phyloP scores from a whole-genome alignment of 2,113 vertebrate species.

The Barnardius zonarius region DNA sequence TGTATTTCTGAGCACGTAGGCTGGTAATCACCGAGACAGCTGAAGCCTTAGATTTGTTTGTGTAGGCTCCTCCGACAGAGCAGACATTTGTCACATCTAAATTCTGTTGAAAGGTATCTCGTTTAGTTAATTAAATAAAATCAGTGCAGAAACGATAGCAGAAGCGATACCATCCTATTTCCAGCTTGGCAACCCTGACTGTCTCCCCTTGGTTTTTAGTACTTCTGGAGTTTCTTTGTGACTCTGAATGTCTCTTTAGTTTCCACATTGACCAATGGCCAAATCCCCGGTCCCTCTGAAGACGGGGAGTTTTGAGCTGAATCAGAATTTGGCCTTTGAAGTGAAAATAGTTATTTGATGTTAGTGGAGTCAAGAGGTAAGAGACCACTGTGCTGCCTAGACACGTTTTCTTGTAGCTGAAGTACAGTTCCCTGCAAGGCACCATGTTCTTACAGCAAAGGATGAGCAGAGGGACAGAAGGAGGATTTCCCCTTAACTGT shows the following conservation, averaged over 20 bases:
- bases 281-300: neutral
- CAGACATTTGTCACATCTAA: slow-evolving; percentile 24
- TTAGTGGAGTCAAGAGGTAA: neutral
- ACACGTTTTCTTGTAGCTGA: neutral
- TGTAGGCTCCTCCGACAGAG: neutral
- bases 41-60: slow-evolving; percentile 30
- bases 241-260: neutral
- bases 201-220: neutral
- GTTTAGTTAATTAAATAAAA: neutral
- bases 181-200: neutral
- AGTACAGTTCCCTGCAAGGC: neutral
- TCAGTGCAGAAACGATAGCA: neutral
- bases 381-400: neutral
- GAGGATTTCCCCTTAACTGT: neutral
- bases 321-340: neutral
- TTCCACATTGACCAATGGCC: neutral
- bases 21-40: slow-evolving; percentile 22
- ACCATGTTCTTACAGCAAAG: neutral
- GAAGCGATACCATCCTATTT: neutral
- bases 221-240: neutral
- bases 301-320: neutral
- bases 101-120: slow-evolving; percentile 47
- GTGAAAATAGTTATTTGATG: neutral
- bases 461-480: neutral
- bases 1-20: neutral